These are phyloP conservation scores for Platypus cylindrus DNA, from an alignment of 2,888 invertebrate species.

Conservation along the genomic window DNA sequence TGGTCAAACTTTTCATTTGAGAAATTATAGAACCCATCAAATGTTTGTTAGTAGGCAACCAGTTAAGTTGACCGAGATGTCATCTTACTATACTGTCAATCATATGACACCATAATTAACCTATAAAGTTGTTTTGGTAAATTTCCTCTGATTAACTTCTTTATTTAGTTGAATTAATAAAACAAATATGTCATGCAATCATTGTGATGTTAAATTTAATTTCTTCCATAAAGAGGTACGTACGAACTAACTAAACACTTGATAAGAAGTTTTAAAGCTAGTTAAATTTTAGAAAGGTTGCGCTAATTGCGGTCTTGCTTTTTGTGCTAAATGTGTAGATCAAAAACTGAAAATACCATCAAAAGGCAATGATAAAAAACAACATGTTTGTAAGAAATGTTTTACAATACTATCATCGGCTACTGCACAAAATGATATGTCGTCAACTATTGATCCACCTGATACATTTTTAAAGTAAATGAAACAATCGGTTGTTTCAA, in stretches of 20 bases:
- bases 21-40: too few relatives aligned
- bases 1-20: too few relatives aligned
- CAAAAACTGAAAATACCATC: slow-evolving; percentile 54
- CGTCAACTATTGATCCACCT: slow-evolving; percentile 37
- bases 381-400: slow-evolving; percentile 53
- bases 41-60: too few relatives aligned
- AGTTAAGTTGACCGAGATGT: too few relatives aligned
- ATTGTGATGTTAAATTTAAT: slow-evolving; percentile 57
- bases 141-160: too few relatives aligned
- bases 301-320: slow-evolving; percentile 70
- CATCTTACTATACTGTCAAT: too few relatives aligned
- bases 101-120: too few relatives aligned
- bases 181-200: slow-evolving; percentile 54
- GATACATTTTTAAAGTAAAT: slow-evolving; percentile 45
- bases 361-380: slow-evolving; percentile 45
- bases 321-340: slow-evolving; percentile 69
- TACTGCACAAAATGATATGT: slow-evolving; percentile 9
- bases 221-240: slow-evolving; percentile 60
- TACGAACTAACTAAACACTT: slow-evolving; percentile 2
- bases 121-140: too few relatives aligned
- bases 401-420: slow-evolving; percentile 31
- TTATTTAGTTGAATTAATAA: too few relatives aligned
- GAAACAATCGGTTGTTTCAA: neutral
- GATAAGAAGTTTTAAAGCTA: neutral
- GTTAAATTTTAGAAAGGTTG: slow-evolving; percentile 59